phyloP scores from a whole-genome alignment of 2,888 invertebrate genomes.

The Xylocampa areola region DNA sequence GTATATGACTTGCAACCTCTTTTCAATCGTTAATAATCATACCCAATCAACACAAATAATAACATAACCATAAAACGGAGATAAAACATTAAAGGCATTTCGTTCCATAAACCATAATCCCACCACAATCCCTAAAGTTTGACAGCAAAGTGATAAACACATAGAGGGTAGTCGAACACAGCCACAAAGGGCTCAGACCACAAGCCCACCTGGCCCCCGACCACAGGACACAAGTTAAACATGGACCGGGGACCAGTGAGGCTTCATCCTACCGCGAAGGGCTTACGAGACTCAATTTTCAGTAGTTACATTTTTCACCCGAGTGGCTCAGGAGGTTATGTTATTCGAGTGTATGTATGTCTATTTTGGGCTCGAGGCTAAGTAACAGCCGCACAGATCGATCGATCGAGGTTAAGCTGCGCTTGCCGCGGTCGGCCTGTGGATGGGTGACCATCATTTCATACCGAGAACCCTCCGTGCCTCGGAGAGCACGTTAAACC shows the following conservation, averaged over 20 bases:
- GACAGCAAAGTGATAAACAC: conserved; percentile 39
- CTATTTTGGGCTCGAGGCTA: too few relatives aligned
- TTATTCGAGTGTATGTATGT: too few relatives aligned
- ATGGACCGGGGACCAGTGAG: conserved; percentile 19
- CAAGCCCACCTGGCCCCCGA: conserved; percentile 43
- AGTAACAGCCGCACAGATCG: too few relatives aligned
- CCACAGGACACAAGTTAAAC: conserved; percentile 50
- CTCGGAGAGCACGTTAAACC: too few relatives aligned
- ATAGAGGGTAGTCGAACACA: neutral
- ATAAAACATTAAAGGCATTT: conserved; percentile 18
- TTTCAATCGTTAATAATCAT: too few relatives aligned
- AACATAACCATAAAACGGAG: neutral
- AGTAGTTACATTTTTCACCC: conserved; percentile 31
- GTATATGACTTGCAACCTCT: too few relatives aligned
- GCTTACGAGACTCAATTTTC: conserved; percentile 19
- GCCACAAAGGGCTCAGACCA: conserved; percentile 41
- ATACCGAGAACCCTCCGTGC: too few relatives aligned
- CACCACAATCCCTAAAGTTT: conserved; percentile 37
- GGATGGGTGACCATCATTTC: too few relatives aligned
- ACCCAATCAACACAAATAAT: too few relatives aligned
- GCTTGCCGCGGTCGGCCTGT: too few relatives aligned
- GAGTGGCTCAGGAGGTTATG: too few relatives aligned
- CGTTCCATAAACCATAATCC: conserved; percentile 8
- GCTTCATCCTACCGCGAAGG: conserved; percentile 23
- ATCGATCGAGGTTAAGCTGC: too few relatives aligned